Evolutionary conservation across 23 tunicate genomes (phyloP), one percentile per base, ranked within the genome.

Genomic region (Styela clava): DNA sequence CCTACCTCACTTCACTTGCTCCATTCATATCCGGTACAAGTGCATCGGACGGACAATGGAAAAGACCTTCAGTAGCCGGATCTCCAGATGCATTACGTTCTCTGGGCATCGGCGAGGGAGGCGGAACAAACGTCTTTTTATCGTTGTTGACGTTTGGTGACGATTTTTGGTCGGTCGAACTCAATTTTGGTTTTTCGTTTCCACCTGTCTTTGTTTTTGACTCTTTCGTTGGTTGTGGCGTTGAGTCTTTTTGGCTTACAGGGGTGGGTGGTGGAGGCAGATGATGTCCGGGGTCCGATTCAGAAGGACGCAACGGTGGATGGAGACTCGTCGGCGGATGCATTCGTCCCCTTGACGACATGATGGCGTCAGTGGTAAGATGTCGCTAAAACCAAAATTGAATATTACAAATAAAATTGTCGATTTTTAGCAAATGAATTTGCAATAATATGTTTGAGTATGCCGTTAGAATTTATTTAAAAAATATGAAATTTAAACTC

Each of bases 31-130:
- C 81, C 12, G 81, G 81, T 21, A 76, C 81, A 25, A 76, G 26
- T 27, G 81, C 81, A 24, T 76, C 81, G 27, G 81, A 76, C 69
- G 64, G 81, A 56, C 81, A 33, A 56, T 76, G 81, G 2, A 33
- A 76, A 26, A 76, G 44, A 51, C 64, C 31, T 23, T 52, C 81
- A 0, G 30, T 26, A 21, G 52, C n/a, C 12, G 30, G 33, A 29
- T 76, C 81, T 0, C 81, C 81, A 0, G 81, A 76, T 32, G 63
- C 62, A 52, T 76, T 23, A 12, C 81, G 81, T 33, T 71, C 37
- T 21, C 77, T 33, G 16, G 37, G 35, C 35, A 32, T 34, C 3
- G 77, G 77, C 2, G 77, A 71, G 34, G 77, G 77, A 3, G 77
- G 77, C 5, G 77, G 35, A 33, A 30, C 35, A n/a, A 34, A 21